Evolutionary conservation across 2,113 vertebrate species (phyloP), one percentile per base, ranked within the genome.

Genomic region (Myxocyprinus asiaticus): DNA sequence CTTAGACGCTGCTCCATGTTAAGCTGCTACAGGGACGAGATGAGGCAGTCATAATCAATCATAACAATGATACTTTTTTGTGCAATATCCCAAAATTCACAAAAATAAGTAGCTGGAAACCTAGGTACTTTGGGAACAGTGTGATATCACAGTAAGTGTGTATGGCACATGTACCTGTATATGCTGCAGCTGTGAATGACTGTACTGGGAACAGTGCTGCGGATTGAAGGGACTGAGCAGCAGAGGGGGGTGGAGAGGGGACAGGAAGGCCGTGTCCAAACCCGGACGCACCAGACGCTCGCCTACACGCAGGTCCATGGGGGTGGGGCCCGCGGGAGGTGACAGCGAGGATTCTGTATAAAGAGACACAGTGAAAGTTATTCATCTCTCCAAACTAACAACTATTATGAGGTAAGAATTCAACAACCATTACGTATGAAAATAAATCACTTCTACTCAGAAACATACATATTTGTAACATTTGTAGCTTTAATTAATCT

Each of bases 231-330:
- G 85, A 10, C 86, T 87, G 33, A 97, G 91, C 87, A 96, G 94
- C 73, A 98, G 87, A 76, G 94, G 94, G 15, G 92, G 95, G 92
- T 96, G 86, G 91, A 95, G 88, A 74, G 95, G 91, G 64, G 95
- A 94, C 89, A 98, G 93, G 85, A 98, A 89, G 0, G 95, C 76
- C 8, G 95, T 94, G 90, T 98, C 95, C 0, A 95, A 94, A 85
- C 62, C 91, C 61, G 87, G 91, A 82, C 91, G 93, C 88, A 92
- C 88, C 73, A 95, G 88, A 84, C 96, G 93, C 90, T 96, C 96
- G 84, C 96, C 96, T 86, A 98, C 92, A 59, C 96, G 92, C 88
- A 98, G 94, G 91, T 98, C 97, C 97, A 98, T 98, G 93, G 94
- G 94, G 87, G 81, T 89, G 51, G 88, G 47, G 56, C 76, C 90